These are phyloP conservation scores for Sipha flava DNA, from an alignment of 1,140 invertebrate genomes.

Conservation along the genomic window DNA sequence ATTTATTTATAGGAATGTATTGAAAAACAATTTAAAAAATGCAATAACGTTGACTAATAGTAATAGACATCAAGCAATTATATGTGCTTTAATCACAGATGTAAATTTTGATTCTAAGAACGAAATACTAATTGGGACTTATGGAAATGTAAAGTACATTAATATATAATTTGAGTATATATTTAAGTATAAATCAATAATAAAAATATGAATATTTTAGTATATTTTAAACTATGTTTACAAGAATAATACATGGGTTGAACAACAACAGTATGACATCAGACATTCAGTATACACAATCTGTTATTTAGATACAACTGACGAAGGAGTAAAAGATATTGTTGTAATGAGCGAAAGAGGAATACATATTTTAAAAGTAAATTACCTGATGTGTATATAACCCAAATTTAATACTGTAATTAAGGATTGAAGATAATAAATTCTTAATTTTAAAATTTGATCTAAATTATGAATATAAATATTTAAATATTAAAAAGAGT, in stretches of 20 bases:
- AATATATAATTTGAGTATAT: too few species aligned
- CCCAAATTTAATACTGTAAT: too few species aligned
- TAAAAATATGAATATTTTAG: too few species aligned
- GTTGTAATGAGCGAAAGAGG: background rate
- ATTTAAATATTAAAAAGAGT: too few species aligned
- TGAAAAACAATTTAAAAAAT: background rate
- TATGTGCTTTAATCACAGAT: background rate
- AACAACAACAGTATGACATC: background rate
- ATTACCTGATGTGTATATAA: background rate
- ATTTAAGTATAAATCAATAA: too few species aligned
- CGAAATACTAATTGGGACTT: constrained; percentile 3
- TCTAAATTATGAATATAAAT: too few species aligned
- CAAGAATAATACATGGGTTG: background rate
- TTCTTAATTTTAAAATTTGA: too few species aligned
- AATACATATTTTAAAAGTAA: constrained; percentile 20
- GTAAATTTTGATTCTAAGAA: constrained; percentile 20
- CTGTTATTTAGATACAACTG: background rate
- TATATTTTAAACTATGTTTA: constrained; percentile 11
- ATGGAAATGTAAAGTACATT: background rate
- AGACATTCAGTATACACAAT: background rate
- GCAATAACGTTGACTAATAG: background rate
- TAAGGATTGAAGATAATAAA: too few species aligned
- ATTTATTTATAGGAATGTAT: constrained; percentile 6
- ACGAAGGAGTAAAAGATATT: constrained; percentile 1
- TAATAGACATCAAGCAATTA: background rate